Evolutionary conservation across 2,888 invertebrate species (phyloP).

Genomic region (Laothoe populi): DNA sequence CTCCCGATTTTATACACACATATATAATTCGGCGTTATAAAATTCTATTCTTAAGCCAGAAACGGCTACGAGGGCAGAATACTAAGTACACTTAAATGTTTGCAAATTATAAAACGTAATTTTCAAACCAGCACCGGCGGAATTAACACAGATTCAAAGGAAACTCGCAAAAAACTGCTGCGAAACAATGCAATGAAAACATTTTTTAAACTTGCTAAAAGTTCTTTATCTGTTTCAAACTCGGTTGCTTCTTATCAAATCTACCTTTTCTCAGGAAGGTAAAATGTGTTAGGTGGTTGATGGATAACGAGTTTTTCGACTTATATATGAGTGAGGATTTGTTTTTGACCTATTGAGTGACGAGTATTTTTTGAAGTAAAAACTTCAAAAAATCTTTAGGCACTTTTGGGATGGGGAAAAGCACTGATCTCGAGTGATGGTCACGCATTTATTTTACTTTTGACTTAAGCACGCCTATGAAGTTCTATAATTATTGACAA

Average conservation of each 20-base stretch:
- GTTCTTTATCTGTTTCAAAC: constrained; percentile 13
- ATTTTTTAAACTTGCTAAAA: constrained; percentile 4
- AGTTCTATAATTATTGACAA: no score
- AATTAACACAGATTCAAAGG: constrained; percentile 17
- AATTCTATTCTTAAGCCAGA: background rate
- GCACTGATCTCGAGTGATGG: no score
- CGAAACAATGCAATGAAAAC: constrained; percentile 19
- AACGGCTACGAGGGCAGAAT: background rate
- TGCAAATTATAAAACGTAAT: background rate
- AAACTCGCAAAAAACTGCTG: constrained; percentile 16
- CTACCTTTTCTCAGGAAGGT: background rate
- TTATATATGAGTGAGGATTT: no score
- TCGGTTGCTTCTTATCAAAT: constrained; percentile 2
- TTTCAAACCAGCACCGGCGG: background rate
- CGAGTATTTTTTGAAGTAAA: no score
- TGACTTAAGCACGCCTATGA: no score
- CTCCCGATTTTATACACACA: background rate
- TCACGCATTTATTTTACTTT: no score
- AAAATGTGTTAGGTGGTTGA: background rate
- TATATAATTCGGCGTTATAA: background rate
- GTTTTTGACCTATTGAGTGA: no score
- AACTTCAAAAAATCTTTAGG: no score
- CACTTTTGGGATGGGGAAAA: no score
- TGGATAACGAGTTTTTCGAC: background rate
- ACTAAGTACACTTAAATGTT: background rate